Conservation (phyloP, 2,888 invertebrate genomes). For the Scaptomyza tumidula region DNA sequence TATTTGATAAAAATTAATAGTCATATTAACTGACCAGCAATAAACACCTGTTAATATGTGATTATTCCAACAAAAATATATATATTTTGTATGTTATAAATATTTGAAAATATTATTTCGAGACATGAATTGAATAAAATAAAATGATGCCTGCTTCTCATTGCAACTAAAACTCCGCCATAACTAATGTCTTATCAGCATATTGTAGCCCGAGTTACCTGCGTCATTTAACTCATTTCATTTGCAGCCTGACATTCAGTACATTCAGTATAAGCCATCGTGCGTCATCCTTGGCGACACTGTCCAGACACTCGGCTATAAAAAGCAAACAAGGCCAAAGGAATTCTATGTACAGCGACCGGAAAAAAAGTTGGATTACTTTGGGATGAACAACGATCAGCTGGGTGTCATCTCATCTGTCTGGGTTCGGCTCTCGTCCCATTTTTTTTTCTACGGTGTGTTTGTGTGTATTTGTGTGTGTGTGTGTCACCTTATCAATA, state of each 20-base stretch:
- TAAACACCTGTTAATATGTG: too few relatives aligned
- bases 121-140: too few relatives aligned
- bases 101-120: too few relatives aligned
- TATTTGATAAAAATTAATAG: too few relatives aligned
- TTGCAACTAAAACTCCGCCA: background rate
- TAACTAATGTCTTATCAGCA: slow-evolving; percentile 49
- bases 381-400: slow-evolving; percentile 58
- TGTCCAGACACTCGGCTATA: slow-evolving; percentile 56
- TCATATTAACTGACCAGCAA: too few relatives aligned
- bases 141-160: too few relatives aligned
- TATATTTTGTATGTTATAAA: too few relatives aligned
- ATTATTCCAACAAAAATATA: too few relatives aligned
- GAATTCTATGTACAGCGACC: slow-evolving; percentile 14
- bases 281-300: slow-evolving; percentile 78
- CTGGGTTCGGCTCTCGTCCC: slow-evolving; percentile 34
- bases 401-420: slow-evolving; percentile 66
- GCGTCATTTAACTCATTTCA: slow-evolving; percentile 76
- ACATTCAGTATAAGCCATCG: slow-evolving; percentile 33
- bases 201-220: slow-evolving; percentile 59
- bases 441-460: slow-evolving; percentile 19
- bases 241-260: slow-evolving; percentile 33
- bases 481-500: slow-evolving; percentile 81
- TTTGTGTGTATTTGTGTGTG: slow-evolving; percentile 32
- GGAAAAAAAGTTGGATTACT: background rate
- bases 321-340: slow-evolving; percentile 54